Evolutionary conservation across 2,797 vertebrate genomes (phyloP), one percentile per base, ranked within the genome.

Genomic region (Calcarius lapponicus): DNA sequence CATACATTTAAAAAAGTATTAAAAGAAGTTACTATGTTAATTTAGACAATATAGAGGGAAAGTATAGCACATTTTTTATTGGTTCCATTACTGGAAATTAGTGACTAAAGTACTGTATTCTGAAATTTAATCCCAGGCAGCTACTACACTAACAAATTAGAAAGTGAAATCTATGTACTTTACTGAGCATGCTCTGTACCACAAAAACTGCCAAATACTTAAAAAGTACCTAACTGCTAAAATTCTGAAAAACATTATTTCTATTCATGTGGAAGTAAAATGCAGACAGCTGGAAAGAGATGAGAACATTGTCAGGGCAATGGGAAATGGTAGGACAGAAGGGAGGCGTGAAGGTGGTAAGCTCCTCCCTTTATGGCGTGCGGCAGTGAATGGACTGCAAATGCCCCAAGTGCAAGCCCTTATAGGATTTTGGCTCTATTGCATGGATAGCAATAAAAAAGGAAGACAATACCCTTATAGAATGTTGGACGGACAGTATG

Each of bases 401-500:
- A 95, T 61, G 80, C 32, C 88, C 79, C 83, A 82, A 18, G 14
- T 87, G 81, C 19, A 88, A 86, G 45, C 60, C 71, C 87, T 92
- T 40, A 67, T 0, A 80, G 74, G 96, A 94, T 78, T 88, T 56
- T 90, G 25, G 69, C 80, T 93, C 69, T 92, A 91, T 3, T 81
- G 66, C 72, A 96, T 58, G 83, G 91, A 92, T 73, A 87, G 80
- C 45, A 65, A 96, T 89, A 97, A 94, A 90, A 96, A 92, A 95
- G 93, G 98, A 97, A 97, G 88, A 97, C 96, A 98, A 98, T 98
- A 98, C 98, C 98, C 98, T 98, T 97, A 96, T 97, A 97, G 97
- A 97, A 97, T 42, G 97, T 97, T 97, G 95, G 98, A 92, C 71
- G 97, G 82, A 98, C 97, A 97, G 97, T 97, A 92, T 98, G 95